Evolutionary conservation across 2,888 invertebrate genomes (phyloP).

Genomic region (Alcis repandata): DNA sequence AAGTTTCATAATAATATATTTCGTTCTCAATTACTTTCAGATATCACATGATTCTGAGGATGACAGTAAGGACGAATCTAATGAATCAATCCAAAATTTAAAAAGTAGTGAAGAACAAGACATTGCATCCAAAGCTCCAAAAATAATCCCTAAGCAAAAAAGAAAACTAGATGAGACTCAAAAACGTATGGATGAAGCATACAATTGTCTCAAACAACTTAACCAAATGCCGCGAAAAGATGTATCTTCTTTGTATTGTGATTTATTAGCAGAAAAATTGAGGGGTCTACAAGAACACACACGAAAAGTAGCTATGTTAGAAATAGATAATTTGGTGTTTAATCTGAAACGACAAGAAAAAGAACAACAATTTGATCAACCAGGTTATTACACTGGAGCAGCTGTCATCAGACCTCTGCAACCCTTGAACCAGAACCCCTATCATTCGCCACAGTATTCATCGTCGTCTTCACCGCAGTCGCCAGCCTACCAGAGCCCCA

Average conservation of each 20-base stretch:
- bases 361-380: slow-evolving; percentile 12
- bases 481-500: too few relatives aligned
- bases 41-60: slow-evolving; percentile 15
- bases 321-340: slow-evolving; percentile 18
- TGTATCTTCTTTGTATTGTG: slow-evolving; percentile 18
- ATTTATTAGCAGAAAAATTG: slow-evolving; percentile 20
- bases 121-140: slow-evolving; percentile 23
- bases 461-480: slow-evolving; percentile 1
- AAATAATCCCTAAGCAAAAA: slow-evolving; percentile 21
- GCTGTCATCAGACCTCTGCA: slow-evolving; percentile 15
- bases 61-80: slow-evolving; percentile 23
- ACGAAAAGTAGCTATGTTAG: slow-evolving; percentile 18
- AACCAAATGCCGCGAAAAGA: slow-evolving; percentile 18
- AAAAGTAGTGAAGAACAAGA: slow-evolving; percentile 20
- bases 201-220: slow-evolving; percentile 15
- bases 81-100: slow-evolving; percentile 22
- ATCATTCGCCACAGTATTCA: slow-evolving; percentile 18
- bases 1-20: slow-evolving; percentile 8
- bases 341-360: slow-evolving; percentile 16
- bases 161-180: too few relatives aligned
- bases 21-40: slow-evolving; percentile 19
- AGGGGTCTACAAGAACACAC: slow-evolving; percentile 13
- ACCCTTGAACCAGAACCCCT: slow-evolving; percentile 13
- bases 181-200: slow-evolving; percentile 23
- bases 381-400: slow-evolving; percentile 18